Evolutionary conservation across 2,113 vertebrate genomes (phyloP).

Genomic region (Probosciger aterrimus): DNA sequence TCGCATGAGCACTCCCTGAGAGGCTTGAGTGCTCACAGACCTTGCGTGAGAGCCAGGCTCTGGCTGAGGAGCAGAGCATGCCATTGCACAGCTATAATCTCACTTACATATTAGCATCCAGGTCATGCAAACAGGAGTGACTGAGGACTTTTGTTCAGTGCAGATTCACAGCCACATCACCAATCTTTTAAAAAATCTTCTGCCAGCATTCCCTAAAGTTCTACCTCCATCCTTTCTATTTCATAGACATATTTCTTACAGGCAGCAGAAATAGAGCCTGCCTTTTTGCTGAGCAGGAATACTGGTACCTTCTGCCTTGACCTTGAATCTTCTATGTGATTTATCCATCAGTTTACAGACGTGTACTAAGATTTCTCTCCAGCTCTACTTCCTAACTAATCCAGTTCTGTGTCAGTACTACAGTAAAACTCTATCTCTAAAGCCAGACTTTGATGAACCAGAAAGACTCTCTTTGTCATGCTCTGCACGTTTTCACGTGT

Average conservation of each 20-base stretch:
- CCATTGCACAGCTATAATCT: not conserved
- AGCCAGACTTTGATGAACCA: not conserved
- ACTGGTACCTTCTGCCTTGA: not conserved
- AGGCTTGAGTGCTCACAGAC: not conserved
- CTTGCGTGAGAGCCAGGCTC: accelerated
- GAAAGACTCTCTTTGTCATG: not conserved
- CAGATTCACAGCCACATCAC: not conserved
- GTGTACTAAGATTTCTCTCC: not conserved
- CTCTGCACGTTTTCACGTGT: accelerated
- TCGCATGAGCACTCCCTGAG: not conserved
- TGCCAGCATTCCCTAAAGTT: not conserved
- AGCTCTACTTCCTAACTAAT: not conserved
- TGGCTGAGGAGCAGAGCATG: not conserved
- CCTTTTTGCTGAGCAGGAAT: not conserved
- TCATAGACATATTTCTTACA: not conserved
- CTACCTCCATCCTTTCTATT: not conserved
- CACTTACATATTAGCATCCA: not conserved
- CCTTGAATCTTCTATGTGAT: not conserved
- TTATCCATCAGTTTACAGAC: accelerated
- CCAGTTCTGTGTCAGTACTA: not conserved
- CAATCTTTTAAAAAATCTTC: not conserved
- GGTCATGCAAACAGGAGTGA: not conserved
- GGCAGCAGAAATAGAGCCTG: not conserved
- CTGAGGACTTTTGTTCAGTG: not conserved
- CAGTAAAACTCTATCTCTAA: not conserved